These are phyloP conservation scores for Pachydiplax longipennis DNA, from an alignment of 2,888 invertebrate genomes.

Conservation along the genomic window DNA sequence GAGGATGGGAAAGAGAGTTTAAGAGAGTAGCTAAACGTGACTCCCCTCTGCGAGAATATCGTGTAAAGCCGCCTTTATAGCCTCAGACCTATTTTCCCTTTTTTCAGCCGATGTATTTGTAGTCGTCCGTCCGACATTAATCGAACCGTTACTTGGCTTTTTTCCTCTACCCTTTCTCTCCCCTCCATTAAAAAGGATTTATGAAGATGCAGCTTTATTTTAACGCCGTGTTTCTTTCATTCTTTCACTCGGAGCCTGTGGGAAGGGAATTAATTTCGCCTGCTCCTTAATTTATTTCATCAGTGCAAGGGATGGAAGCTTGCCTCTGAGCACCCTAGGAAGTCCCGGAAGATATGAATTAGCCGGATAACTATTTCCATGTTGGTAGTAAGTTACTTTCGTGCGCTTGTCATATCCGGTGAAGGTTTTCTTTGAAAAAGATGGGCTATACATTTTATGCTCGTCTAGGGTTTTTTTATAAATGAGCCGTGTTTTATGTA, in stretches of 20 bases:
- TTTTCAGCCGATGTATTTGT: conserved; percentile 15
- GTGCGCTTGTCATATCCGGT: not conserved
- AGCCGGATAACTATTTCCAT: not conserved
- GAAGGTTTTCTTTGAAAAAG: not conserved
- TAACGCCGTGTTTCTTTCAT: conserved; percentile 31
- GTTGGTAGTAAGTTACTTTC: conserved; percentile 3
- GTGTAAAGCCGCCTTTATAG: not conserved
- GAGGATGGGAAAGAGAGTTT: not conserved
- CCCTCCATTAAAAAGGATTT: conserved; percentile 7
- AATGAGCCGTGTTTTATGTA: too few species aligned
- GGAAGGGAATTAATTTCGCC: conserved; percentile 13
- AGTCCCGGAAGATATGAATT: conserved; percentile 31
- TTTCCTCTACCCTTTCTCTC: not conserved
- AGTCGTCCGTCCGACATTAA: conserved; percentile 24
- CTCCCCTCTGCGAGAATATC: not conserved
- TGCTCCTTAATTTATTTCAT: conserved; percentile 1
- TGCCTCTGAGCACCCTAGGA: not conserved
- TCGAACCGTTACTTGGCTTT: not conserved
- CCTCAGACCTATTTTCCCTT: not conserved
- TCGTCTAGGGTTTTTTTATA: not conserved
- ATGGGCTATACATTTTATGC: not conserved
- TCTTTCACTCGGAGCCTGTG: conserved; percentile 2
- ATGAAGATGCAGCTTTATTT: conserved; percentile 42
- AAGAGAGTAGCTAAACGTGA: not conserved
- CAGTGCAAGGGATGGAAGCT: not conserved